A percentile compares a stretch with the other conserved stretches of the same genome.
These are phyloP conservation scores for Galleria mellonella DNA, from an alignment of 1,140 invertebrate species.

Conservation along the genomic window DNA sequence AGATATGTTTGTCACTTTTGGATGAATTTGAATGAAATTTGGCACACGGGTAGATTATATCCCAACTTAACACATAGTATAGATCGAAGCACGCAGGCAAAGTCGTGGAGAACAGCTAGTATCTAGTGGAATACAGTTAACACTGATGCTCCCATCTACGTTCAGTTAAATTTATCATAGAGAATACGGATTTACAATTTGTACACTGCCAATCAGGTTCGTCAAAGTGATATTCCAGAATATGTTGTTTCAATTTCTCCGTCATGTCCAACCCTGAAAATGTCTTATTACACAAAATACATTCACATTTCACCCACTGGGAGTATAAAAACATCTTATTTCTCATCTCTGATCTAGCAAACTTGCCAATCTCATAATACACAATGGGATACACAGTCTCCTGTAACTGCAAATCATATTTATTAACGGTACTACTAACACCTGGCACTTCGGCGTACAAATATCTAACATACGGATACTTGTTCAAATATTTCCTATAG, in stretches of 20 bases:
- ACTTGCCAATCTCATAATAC: slow-evolving; percentile 3
- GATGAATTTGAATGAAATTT: no score
- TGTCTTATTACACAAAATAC: slow-evolving; percentile 13
- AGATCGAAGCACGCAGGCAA: no score
- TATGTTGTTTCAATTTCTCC: slow-evolving; percentile 16
- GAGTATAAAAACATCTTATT: not conserved
- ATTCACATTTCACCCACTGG: slow-evolving; percentile 15
- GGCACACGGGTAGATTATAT: no score
- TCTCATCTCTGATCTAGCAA: slow-evolving; percentile 3
- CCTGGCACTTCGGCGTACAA: slow-evolving; percentile 19
- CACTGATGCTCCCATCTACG: slow-evolving; percentile 28
- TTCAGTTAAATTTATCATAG: slow-evolving; percentile 19
- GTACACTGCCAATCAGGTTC: slow-evolving; percentile 34
- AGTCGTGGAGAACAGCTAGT: no score
- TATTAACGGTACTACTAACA: slow-evolving; percentile 1
- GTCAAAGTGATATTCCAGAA: slow-evolving; percentile 16
- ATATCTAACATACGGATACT: slow-evolving; percentile 39
- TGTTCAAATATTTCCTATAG: slow-evolving; percentile 24
- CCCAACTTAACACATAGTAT: no score
- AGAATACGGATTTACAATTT: slow-evolving; percentile 22
- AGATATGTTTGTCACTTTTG: no score
- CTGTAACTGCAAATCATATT: slow-evolving; percentile 43
- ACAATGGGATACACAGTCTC: slow-evolving; percentile 29
- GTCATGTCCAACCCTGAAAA: slow-evolving; percentile 12
- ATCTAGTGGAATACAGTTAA: not conserved